Percentiles rank a stretch among this genome's conserved stretches.
phyloP scores from a whole-genome alignment of 2,113 vertebrate genomes.

The Alligator mississippiensis region DNA sequence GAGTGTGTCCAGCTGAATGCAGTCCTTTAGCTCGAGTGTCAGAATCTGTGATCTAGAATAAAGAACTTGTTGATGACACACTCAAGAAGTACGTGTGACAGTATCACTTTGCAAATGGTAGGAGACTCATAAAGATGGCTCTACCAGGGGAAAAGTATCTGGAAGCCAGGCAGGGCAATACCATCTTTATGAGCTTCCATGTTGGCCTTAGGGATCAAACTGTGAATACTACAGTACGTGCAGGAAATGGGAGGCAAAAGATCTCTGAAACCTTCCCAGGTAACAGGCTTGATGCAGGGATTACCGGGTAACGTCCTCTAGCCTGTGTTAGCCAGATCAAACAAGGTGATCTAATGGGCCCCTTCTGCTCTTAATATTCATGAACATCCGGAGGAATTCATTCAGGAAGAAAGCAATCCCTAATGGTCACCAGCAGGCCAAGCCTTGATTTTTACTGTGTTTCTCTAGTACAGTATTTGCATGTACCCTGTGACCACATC shows the following conservation, averaged over 20 bases:
- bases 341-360: no score
- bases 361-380: no score
- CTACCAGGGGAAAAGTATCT: not conserved
- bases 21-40: not conserved
- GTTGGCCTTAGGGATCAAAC: not conserved
- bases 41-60: not conserved
- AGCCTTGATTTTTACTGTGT: not conserved
- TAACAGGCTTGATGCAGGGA: no score
- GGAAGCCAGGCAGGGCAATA: not conserved
- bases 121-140: not conserved
- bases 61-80: not conserved
- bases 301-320: no score
- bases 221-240: not conserved
- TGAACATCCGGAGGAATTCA: not conserved
- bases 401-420: not conserved
- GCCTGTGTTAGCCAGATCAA: no score
- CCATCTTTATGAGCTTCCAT: not conserved
- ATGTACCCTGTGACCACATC: not conserved
- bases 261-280: not conserved
- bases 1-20: not conserved
- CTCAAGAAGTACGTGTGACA: rapidly evolving
- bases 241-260: not conserved
- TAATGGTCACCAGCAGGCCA: not conserved
- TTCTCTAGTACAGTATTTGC: not conserved
- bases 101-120: not conserved